Evolutionary conservation across 2,797 vertebrate genomes (phyloP), one percentile per base, ranked within the genome.

Genomic region (Potorous gilbertii): DNA sequence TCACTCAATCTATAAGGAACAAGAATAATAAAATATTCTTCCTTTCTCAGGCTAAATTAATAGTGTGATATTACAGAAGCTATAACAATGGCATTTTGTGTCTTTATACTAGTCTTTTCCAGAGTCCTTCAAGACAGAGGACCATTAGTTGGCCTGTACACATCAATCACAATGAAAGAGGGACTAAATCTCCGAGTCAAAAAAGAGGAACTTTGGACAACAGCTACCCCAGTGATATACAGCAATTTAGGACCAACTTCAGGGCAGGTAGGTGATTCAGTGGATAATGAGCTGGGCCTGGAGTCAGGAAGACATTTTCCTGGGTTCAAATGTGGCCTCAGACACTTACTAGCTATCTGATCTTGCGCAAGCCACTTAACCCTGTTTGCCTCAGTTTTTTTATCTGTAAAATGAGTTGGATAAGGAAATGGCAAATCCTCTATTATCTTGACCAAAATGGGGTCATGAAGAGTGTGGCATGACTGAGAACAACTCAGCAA

Each of bases 81-180:
- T 95, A 56, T 92, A 92, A 96, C 95, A 97, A 94, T 95, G 50
- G 46, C 54, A 50, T 97, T 97, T 95, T 55, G 93, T 59, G 91
- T 18, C 40, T n/a, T 52, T 54, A 4, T 93, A 28, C 50, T 27
- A 46, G 93, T 93, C 66, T 91, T 94, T 92, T 94, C 93, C 92
- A 95, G 94, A 95, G 50, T 89, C 52, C 6, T 52, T 52, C 0
- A 6, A 74, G 95, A n/a, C 90, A 94, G 92, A 59, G 29, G 91
- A 94, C 56, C 96, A 10, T 94, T 96, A 95, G 95, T 96, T 97
- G 62, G n/a, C 89, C 21, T 90, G 14, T 0, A 40, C 92, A 81
- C 54, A 92, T 93, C 57, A 94, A 81, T 94, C 91, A 94, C 95
- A 81, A 29, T 52, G 62, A 66, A 95, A 95, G 29, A 94, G 24